Base-by-base conservation (phyloP, 1,140 invertebrate species). In the Probaryconus sp. region DNA sequence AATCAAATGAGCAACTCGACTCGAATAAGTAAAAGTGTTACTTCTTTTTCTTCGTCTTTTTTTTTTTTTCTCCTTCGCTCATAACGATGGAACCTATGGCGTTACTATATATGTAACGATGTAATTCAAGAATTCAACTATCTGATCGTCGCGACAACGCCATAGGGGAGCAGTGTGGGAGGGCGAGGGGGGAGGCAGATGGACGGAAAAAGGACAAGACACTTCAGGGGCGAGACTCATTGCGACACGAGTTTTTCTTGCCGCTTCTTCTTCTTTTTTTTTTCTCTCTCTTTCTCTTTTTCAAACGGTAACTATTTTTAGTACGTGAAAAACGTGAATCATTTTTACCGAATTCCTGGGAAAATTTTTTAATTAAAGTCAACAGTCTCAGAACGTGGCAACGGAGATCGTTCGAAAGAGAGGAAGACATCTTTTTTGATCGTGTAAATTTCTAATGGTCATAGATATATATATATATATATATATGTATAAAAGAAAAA, bases 71-170 rank as follows among this genome's bases (percentile, higher is more conserved):
- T 35, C 38, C 35, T 61, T 42, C 35, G 42, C 35, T 20, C 10
- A 18, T 72, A 43, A 60, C 50, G 26, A 63, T 35, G 9, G 24
- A 58, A 61, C 69, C 65, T 63, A 68, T 72, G 73, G 69, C 74
- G 74, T 77, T 78, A 74, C 83, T 84, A 84, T 86, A 86, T 86
- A 85, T 83, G 82, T 83, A 80, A 79, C 79, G 79, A 82, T 86
- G 83, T 84, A 86, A 86, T 86, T 85, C 83, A 86, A 85, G 84
- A 85, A 79, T 84, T 83, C 74, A 78, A 83, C 76, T 79, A 81
- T 78, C 72, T 76, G 79, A 78, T 80, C 58, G 70, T 61, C 61
- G 61, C 48, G 56, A 38, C 56, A 35, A 2, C 20, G 37, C 21
- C n/a, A n/a, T n/a, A n/a, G n/a, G n/a, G n/a, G n/a, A n/a, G n/a